These are phyloP conservation scores for Hippocampus comes DNA, from an alignment of 2,113 vertebrate species.

Conservation along the genomic window DNA sequence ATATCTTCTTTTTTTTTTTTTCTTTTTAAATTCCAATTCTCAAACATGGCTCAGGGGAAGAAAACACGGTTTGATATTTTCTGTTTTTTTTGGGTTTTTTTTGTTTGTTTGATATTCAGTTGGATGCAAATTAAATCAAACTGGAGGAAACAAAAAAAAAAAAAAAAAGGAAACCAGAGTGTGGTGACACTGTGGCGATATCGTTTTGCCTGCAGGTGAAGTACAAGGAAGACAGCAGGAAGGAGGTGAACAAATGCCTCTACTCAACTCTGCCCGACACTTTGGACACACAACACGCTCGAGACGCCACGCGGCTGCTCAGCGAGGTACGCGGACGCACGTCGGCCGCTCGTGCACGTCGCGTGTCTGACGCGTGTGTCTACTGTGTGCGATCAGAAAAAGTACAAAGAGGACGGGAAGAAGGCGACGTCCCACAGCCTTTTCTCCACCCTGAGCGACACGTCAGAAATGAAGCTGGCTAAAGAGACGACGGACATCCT, in stretches of 20 bases:
- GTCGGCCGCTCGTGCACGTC: no score
- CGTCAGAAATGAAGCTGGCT: slow-evolving; percentile 58
- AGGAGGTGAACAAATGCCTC: slow-evolving; percentile 16
- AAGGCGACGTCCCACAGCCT: slow-evolving; percentile 25
- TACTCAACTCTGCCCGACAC: slow-evolving; percentile 40
- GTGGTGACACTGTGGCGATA: no score
- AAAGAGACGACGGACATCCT: slow-evolving; percentile 1
- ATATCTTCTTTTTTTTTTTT: no score
- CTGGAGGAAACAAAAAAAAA: no score
- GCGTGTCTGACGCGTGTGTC: no score
- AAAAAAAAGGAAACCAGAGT: no score
- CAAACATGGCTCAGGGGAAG: no score
- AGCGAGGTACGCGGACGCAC: slow-evolving; percentile 36
- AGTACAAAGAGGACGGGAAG: slow-evolving; percentile 64
- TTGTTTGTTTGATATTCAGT: no score
- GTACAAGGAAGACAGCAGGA: slow-evolving; percentile 46
- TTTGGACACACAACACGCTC: slow-evolving; percentile 40
- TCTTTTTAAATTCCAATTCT: no score
- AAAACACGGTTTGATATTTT: no score
- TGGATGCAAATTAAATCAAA: no score
- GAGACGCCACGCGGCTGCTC: slow-evolving; percentile 27
- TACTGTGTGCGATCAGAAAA: slow-evolving; percentile 39
- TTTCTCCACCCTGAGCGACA: slow-evolving; percentile 33
- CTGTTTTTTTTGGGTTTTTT: no score
- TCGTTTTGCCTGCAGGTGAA: slow-evolving; percentile 28